phyloP scores from a whole-genome alignment of 2,113 vertebrate genomes.

The Erythrolamprus reginae region DNA sequence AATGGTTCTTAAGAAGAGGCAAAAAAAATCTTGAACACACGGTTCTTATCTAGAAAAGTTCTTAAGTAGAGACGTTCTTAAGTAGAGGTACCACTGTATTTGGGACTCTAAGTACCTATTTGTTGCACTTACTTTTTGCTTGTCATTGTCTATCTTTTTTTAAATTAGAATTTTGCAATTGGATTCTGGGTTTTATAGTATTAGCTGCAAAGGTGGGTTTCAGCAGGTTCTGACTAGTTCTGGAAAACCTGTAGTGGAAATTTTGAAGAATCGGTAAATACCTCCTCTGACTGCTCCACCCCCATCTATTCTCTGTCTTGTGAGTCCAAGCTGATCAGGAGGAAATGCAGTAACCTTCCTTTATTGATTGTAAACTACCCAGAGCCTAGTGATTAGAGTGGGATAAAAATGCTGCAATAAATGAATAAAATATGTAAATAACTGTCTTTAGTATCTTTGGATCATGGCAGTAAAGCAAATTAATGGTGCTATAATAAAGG shows the following conservation, averaged over 20 bases:
- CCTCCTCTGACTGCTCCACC: too few relatives aligned
- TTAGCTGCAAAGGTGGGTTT: background rate
- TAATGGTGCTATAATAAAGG: slow-evolving; percentile 16
- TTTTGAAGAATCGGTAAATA: too few relatives aligned
- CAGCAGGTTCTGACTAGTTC: too few relatives aligned
- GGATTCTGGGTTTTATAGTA: background rate
- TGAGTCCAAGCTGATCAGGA: too few relatives aligned
- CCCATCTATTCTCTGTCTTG: too few relatives aligned
- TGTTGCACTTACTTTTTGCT: background rate
- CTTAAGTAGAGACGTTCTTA: too few relatives aligned
- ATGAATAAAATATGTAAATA: background rate
- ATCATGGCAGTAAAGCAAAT: background rate
- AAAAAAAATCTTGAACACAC: too few relatives aligned
- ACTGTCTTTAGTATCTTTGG: background rate
- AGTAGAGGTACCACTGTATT: too few relatives aligned
- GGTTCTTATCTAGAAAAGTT: too few relatives aligned
- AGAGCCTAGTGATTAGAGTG: background rate
- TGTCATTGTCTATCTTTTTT: background rate
- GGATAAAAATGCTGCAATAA: background rate
- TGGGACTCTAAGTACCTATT: background rate
- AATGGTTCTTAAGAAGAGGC: too few relatives aligned
- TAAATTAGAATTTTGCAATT: background rate
- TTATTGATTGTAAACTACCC: background rate
- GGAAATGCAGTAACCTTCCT: too few relatives aligned
- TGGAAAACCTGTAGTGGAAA: too few relatives aligned